Percentiles rank a stretch among this genome's conserved stretches.
phyloP scores from a whole-genome alignment of 2,113 vertebrate species.

The Bos taurus region ARS-UCD2.0 NC_037333.1:106223001-106223500 shows the following conservation, averaged over 20 bases:
- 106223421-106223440: background rate
- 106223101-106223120: background rate
- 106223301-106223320: background rate
- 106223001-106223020: background rate
- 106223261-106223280: rapidly evolving
- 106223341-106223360: background rate
- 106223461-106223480: background rate
- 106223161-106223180: background rate
- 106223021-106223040: background rate
- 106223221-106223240: background rate
- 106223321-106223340: background rate
- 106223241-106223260: background rate
- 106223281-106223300: rapidly evolving
- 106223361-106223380: background rate
- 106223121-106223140: background rate
- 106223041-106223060: background rate
- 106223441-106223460: background rate
- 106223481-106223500: background rate
- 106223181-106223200: background rate
- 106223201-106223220: background rate
- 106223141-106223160: background rate
- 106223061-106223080: background rate
- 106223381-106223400: background rate
- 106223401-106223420: background rate
- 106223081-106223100: background rate